A percentile compares a stretch with the other conserved stretches of the same genome.
Conservation (phyloP, 2,888 invertebrate genomes). For the Lithosia quadra region DNA sequence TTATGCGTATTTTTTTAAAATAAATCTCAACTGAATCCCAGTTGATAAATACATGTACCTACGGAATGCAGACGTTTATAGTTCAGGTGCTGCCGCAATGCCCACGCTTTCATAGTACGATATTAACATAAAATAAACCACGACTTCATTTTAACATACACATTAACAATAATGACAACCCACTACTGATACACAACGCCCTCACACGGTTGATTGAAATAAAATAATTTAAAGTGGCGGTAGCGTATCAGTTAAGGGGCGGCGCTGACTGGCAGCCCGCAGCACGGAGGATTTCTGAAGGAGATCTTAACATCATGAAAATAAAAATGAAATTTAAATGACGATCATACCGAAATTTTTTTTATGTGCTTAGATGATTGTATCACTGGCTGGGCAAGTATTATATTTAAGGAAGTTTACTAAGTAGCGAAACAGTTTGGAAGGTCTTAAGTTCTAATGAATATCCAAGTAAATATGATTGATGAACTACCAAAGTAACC, state of each 20-base stretch:
- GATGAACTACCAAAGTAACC: no score
- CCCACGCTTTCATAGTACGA: background rate
- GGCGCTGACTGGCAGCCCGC: background rate
- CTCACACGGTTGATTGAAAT: background rate
- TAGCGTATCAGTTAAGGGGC: background rate
- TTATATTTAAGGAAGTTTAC: no score
- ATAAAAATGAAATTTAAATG: no score
- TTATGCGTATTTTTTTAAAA: background rate
- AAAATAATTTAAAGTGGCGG: background rate
- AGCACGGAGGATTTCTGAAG: background rate
- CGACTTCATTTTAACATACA: background rate
- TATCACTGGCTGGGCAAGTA: no score
- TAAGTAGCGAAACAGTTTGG: no score
- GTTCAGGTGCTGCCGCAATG: background rate
- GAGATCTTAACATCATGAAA: background rate
- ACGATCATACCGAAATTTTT: no score
- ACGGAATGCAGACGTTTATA: background rate
- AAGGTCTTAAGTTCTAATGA: no score
- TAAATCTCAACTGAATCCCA: background rate
- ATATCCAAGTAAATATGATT: no score
- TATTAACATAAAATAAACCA: slow-evolving; percentile 3
- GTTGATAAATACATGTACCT: background rate
- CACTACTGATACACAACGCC: background rate
- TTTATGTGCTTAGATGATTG: no score
- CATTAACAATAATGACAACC: slow-evolving; percentile 5